phyloP scores from a whole-genome alignment of 2,888 invertebrate genomes.

The Nasonia oneida region DNA sequence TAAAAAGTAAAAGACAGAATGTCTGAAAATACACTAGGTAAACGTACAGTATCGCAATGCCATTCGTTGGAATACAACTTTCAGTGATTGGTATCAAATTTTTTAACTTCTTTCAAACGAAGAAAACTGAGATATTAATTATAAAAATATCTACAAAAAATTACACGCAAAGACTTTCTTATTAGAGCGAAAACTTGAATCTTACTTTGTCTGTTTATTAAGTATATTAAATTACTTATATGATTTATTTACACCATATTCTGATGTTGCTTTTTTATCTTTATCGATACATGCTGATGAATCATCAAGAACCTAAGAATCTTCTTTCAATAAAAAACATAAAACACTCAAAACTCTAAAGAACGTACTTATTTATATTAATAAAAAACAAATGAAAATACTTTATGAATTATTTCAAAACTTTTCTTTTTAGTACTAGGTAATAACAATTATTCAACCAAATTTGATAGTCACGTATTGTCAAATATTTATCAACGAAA shows the following conservation, averaged over 20 bases:
- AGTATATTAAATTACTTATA: background rate
- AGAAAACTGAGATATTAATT: background rate
- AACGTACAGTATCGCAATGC: background rate
- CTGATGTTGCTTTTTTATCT: background rate
- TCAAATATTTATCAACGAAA: background rate
- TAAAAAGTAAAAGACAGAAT: background rate
- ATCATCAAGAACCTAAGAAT: background rate
- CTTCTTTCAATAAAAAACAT: background rate
- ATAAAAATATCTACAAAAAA: constrained; percentile 5
- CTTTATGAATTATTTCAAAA: background rate
- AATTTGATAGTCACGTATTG: background rate
- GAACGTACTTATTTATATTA: background rate
- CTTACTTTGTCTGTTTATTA: background rate
- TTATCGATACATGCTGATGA: background rate
- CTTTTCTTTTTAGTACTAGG: too few species aligned
- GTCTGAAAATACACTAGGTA: too few species aligned
- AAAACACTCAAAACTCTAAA: background rate
- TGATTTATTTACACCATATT: background rate
- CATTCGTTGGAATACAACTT: background rate
- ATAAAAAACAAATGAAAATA: background rate
- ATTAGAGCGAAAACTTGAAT: background rate
- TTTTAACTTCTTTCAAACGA: background rate
- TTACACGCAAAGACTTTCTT: background rate
- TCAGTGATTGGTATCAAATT: background rate
- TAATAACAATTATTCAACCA: background rate